A percentile compares a stretch with the other conserved stretches of the same genome.
These are phyloP conservation scores for Drosophila punjabiensis DNA, from an alignment of 1,140 invertebrate genomes.

Conservation along the genomic window DNA sequence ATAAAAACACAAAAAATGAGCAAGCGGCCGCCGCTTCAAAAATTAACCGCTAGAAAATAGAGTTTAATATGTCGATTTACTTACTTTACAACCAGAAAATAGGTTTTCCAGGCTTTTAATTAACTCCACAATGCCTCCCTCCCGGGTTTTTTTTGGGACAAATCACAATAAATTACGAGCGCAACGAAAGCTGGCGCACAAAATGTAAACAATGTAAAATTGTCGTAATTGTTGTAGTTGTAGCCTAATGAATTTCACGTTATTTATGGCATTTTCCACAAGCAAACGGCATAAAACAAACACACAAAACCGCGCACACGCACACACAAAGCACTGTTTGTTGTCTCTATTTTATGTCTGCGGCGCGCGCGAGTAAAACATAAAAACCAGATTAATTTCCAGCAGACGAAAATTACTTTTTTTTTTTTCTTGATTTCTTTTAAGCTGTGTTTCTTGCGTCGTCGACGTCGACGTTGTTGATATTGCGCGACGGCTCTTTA, in stretches of 20 bases:
- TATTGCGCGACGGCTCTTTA: conserved; percentile 55
- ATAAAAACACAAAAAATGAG: conserved; percentile 62
- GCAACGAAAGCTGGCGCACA: conserved; percentile 68
- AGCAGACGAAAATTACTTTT: conserved; percentile 57
- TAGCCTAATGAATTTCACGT: conserved; percentile 62
- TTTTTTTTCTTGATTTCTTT: conserved; percentile 44
- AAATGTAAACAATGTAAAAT: conserved; percentile 78
- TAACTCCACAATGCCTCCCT: conserved; percentile 1
- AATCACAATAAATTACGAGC: conserved; percentile 50
- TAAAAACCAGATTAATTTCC: conserved; percentile 80
- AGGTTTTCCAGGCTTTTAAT: conserved; percentile 25
- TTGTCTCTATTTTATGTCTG: conserved; percentile 61
- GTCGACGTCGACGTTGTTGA: conserved; percentile 47
- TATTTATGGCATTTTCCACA: conserved; percentile 75
- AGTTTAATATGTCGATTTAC: conserved; percentile 11
- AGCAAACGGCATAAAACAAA: conserved; percentile 49
- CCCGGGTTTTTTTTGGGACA: not conserved
- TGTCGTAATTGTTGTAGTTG: conserved; percentile 63
- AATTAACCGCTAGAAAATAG: not conserved
- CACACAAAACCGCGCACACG: conserved; percentile 32
- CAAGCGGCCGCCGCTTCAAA: conserved; percentile 7
- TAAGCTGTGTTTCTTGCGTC: conserved; percentile 70
- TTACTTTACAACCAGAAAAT: conserved; percentile 17
- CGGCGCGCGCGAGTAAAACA: conserved; percentile 77
- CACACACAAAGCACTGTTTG: conserved; percentile 34